These are phyloP conservation scores for Candidula unifasciata DNA, from an alignment of 2,888 invertebrate genomes.

Conservation along the genomic window DNA sequence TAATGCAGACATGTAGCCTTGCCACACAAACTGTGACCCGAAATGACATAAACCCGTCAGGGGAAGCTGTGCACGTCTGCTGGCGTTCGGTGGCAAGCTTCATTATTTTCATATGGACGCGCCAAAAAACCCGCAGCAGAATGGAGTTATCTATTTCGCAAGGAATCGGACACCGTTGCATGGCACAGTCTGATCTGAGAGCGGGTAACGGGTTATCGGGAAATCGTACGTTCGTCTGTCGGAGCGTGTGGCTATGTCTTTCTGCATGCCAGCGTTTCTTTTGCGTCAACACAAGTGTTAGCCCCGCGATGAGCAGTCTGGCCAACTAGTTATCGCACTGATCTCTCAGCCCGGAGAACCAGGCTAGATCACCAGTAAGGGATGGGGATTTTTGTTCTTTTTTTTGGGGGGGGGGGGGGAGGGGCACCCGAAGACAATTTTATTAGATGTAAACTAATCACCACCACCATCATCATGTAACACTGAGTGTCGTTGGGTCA, in stretches of 20 bases:
- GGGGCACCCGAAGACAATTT: too few relatives aligned
- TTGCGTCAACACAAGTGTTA: background rate
- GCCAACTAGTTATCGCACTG: too few relatives aligned
- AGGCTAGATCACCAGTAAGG: too few relatives aligned
- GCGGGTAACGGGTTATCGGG: background rate
- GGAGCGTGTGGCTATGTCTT: background rate
- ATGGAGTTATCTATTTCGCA: background rate
- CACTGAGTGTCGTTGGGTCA: too few relatives aligned
- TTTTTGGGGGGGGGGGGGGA: too few relatives aligned
- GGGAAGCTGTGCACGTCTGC: background rate
- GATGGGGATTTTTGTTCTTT: too few relatives aligned
- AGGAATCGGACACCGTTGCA: constrained; percentile 1
- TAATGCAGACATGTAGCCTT: constrained; percentile 10
- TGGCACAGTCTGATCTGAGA: background rate
- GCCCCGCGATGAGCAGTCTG: too few relatives aligned
- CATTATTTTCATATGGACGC: constrained; percentile 1
- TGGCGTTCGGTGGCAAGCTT: background rate
- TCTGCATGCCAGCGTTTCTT: background rate
- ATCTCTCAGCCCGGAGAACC: too few relatives aligned
- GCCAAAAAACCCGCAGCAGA: background rate
- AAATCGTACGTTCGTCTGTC: background rate
- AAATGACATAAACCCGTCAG: constrained; percentile 6
- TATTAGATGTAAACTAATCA: too few relatives aligned
- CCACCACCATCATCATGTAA: too few relatives aligned
- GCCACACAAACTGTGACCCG: constrained; percentile 9